phyloP scores from a whole-genome alignment of 2,113 vertebrate genomes.

The Osmerus eperlanus region DNA sequence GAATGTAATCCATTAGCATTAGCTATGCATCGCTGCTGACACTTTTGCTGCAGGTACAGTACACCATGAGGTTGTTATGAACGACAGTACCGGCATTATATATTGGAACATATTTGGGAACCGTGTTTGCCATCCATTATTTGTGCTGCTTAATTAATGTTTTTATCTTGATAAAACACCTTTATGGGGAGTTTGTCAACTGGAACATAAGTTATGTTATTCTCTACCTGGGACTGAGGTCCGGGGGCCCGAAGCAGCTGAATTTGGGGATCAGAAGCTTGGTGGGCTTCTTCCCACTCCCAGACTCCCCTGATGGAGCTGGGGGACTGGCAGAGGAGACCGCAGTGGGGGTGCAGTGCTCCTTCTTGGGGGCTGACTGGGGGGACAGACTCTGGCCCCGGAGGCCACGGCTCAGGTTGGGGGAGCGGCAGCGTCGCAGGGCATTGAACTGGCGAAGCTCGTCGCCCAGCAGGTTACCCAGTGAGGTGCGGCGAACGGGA shows the following conservation, averaged over 20 bases:
- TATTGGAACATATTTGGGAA: no score
- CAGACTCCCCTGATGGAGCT: constrained; percentile 25
- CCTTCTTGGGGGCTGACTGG: constrained; percentile 51
- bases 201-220: no score
- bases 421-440: constrained; percentile 76
- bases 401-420: constrained; percentile 69
- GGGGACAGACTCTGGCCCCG: constrained; percentile 70
- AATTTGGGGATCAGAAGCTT: constrained; percentile 86
- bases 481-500: constrained; percentile 74
- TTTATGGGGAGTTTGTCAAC: no score
- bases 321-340: background rate
- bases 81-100: no score
- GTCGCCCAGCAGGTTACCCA: constrained; percentile 85
- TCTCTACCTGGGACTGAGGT: constrained; percentile 87
- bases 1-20: constrained; percentile 32
- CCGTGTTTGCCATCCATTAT: no score
- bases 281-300: constrained; percentile 63
- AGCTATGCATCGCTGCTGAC: background rate
- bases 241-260: constrained; percentile 73
- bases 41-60: no score
- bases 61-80: no score
- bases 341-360: constrained; percentile 29
- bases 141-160: no score
- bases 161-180: no score
- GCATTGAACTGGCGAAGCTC: constrained; percentile 83